Evolutionary conservation across 2,797 vertebrate genomes (phyloP), one percentile per base, ranked within the genome.

Genomic region (Anniella stebbinsi): DNA sequence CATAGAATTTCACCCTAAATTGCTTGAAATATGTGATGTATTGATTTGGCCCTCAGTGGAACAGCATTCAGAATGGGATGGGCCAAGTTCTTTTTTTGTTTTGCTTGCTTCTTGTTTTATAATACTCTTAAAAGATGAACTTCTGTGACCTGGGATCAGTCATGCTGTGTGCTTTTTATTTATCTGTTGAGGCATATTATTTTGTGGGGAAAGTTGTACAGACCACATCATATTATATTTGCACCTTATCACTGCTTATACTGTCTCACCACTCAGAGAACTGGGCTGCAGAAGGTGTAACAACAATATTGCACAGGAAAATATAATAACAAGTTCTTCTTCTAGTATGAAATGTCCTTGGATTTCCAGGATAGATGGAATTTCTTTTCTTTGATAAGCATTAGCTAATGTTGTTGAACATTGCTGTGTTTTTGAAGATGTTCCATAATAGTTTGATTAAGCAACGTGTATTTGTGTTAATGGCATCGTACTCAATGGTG

Each of bases 251-350:
- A 63, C 17, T 63, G 60, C 60, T 21, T 63, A 2, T 17, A 63
- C 60, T 25, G 23, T 25, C 6, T 63, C 18, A 25, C 60, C 60
- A 63, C 1, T 80, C 10, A 33, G n/a, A 72, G 11, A 70, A 70
- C 15, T 80, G 51, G 57, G 6, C n/a, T 18, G 4, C 18, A 81
- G n/a, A 12, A n/a, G 7, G 23, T 1, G 36, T 15, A 23, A 41
- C 18, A 1, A 89, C 84, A 90, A 73, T 18, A 33, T 38, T 76
- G 41, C 2, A 87, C 60, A 87, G 70, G 92, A 88, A 76, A 8
- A 48, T 88, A 6, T 13, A 85, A 0, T 88, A 80, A 51, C 30
- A 67, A 54, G n/a, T 88, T 60, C 86, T 89, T 78, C 57, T 91
- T 92, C 41, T 45, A 91, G 54, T 72, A 66, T 0, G 1, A 80